These are phyloP conservation scores for Rhopilema esculentum DNA, from an alignment of 30 jellyfish, hydroid and myxozoan genomes.

Conservation along the genomic window DNA sequence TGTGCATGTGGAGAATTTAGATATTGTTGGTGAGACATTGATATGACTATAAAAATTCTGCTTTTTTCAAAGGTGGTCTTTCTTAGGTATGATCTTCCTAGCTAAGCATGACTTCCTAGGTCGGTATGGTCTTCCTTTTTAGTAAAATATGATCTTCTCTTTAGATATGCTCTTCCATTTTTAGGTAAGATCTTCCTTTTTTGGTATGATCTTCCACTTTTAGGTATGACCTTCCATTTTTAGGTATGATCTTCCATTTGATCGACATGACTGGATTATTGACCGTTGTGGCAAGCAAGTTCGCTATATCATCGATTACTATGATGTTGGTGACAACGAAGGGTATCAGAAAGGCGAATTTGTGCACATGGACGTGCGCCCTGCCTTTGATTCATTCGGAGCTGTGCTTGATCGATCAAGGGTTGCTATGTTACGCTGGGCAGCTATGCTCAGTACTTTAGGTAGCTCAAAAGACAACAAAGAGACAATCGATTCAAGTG, in stretches of 20 bases:
- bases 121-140: too few species aligned
- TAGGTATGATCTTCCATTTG: conserved; percentile 97
- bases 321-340: conserved; percentile 93
- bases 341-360: conserved; percentile 96
- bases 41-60: too few species aligned
- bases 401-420: conserved; percentile 94
- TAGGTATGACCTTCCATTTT: background rate
- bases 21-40: too few species aligned
- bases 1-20: too few species aligned
- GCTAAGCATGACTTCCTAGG: too few species aligned
- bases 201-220: background rate
- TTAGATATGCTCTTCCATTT: too few species aligned
- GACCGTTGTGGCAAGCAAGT: conserved; percentile 97
- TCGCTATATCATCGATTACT: conserved; percentile 95
- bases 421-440: conserved; percentile 94
- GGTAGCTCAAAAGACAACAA: background rate
- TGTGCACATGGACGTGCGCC: conserved; percentile 96
- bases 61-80: too few species aligned
- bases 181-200: too few species aligned
- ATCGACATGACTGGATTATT: conserved; percentile 98
- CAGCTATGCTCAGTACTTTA: conserved; percentile 62
- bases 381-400: conserved; percentile 97
- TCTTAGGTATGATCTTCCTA: too few species aligned
- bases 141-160: too few species aligned
- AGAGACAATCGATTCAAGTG: background rate